Evolutionary conservation across 2,113 vertebrate genomes (phyloP).

Genomic region (Dinomys branickii): DNA sequence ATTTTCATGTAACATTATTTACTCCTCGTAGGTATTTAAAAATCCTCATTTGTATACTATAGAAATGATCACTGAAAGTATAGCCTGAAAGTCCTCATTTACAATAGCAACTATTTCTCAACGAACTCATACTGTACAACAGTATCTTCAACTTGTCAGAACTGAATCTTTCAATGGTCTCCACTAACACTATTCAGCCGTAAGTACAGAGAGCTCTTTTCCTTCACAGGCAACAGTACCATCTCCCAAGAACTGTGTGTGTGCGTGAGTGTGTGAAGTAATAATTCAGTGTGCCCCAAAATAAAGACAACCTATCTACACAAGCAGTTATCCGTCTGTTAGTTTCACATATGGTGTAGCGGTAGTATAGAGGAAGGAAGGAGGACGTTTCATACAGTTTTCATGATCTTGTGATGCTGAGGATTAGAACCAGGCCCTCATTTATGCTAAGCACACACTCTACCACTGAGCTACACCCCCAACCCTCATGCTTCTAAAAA

Average conservation of each 20-base stretch:
- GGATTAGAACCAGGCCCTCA: background rate
- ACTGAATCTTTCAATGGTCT: background rate
- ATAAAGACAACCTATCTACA: constrained; percentile 1
- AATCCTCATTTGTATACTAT: no score
- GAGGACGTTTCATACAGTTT: background rate
- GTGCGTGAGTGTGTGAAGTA: background rate
- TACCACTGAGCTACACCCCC: background rate
- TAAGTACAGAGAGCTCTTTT: background rate
- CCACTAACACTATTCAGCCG: background rate
- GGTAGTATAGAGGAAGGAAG: background rate
- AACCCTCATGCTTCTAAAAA: constrained; percentile 5
- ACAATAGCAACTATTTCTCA: background rate
- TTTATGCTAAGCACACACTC: background rate
- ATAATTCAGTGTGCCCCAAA: background rate
- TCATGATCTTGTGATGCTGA: background rate
- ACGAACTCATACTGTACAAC: background rate
- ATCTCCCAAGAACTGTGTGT: background rate
- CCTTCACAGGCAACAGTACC: background rate
- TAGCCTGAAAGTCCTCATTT: constrained; percentile 17
- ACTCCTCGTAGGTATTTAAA: constrained; percentile 15
- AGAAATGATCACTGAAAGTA: no score
- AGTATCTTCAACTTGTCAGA: background rate
- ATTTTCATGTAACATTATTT: constrained; percentile 35
- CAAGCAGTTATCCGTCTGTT: background rate
- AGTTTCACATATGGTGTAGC: background rate